Evolutionary conservation across 2,797 vertebrate species (phyloP), one percentile per base, ranked within the genome.

Genomic region (Clarias fuscus): DNA sequence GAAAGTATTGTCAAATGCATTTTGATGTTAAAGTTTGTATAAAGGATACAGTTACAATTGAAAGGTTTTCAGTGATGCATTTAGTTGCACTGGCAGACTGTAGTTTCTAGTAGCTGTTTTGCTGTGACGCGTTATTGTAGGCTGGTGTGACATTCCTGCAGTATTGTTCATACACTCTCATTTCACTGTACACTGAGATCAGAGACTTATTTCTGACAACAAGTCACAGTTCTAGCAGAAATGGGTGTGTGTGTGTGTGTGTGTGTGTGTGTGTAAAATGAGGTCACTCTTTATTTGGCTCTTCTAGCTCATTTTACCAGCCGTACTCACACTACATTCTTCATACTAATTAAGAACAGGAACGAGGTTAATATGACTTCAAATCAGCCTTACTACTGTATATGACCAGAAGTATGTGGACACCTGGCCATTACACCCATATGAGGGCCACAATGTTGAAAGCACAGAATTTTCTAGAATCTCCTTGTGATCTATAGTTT

Each of bases 111-210:
- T 33, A 33, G 7, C 11, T 61, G 20, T 64, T 24, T 14, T 80
- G 61, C 43, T 0, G 15, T 43, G 37, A 80, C 27, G 61, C 1
- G 17, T 80, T 81, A 18, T n/a, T 67, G 79, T 48, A 81, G 37
- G 58, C 7, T 17, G 17, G 84, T 73, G 84, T 72, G 62, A 85
- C 24, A 86, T 81, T 86, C 58, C 65, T 85, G 65, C 56, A 43
- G 67, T 8, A 30, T 80, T 71, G 77, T 71, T 80, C 67, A 85
- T 80, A 40, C 56, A 15, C 56, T 11, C 18, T 59, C 22, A 40
- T 62, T 61, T 27, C 67, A 72, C 68, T 85, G 76, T 62, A n/a
- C 67, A 13, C 59, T 86, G 84, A 72, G 77, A 85, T 71, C 53
- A 85, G 62, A 85, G 14, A 20, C 33, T 40, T 37, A 48, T 33